Evolutionary conservation across 1,140 invertebrate genomes (phyloP), one percentile per base, ranked within the genome.

Genomic region (Pinna nobilis): DNA sequence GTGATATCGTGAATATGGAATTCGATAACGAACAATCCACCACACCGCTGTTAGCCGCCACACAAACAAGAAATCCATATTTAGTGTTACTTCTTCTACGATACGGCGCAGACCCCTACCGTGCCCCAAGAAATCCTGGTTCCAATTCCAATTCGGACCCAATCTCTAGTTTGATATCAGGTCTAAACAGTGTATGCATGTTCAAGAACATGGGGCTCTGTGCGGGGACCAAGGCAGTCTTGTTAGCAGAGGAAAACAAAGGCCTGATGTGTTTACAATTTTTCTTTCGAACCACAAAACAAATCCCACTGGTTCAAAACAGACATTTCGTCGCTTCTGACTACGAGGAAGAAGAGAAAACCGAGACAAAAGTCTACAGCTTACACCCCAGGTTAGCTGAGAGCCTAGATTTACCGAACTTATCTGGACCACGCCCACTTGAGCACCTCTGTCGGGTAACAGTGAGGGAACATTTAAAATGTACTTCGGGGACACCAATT

Each of bases 21-120:
- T 70, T 78, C 41, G 69, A 73, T 30, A 51, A 65, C 7, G 50
- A 33, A 20, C 49, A 66, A 37, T 33, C 39, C 3, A 63, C 60
- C 55, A 78, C 73, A 13, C 78, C 78, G 15, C 49, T 80, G 7
- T 47, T 64, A 3, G 78, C 78, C 30, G 78, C 78, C 20, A 64
- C 66, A 5, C 72, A 70, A 9, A 41, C 55, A 15, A 65, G 74
- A 30, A 73, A 76, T 5, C 76, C 60, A 9, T 51, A 68, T 1
- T 20, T 77, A 18, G 72, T 80, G 0, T 41, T 68, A 5, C 32
- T 75, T 4, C 49, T 80, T 6, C 49, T 80, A 23, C 65, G 73
- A 35, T 74, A 76, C 44, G 78, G 78, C 6, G 78, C 78, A 13
- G 70, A 78, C 51, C 76, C 74, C 6, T 73, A 65, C 18, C 28